Percentiles rank a stretch among this genome's conserved stretches.
Evolutionary conservation across 2,888 invertebrate species (phyloP).

Genomic region (Rhorus exstirpatorius): DNA sequence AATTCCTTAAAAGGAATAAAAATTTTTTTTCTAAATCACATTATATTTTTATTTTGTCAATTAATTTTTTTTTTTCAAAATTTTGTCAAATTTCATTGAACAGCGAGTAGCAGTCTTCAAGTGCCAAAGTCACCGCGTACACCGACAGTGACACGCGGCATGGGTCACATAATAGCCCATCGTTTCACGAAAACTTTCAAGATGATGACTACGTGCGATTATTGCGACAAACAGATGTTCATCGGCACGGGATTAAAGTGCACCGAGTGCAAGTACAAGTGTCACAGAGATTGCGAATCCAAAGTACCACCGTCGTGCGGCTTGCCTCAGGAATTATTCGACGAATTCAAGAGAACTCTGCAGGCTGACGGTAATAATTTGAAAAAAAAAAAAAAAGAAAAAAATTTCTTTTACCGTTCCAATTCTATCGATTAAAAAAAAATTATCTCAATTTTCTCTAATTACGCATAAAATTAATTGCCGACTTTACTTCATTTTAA

Average conservation of each 20-base stretch:
- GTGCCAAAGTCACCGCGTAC: slow-evolving; percentile 92
- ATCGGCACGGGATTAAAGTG: slow-evolving; percentile 94
- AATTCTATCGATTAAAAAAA: no score
- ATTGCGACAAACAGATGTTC: slow-evolving; percentile 95
- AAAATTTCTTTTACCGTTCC: no score
- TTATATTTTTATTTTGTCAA: slow-evolving; percentile 1
- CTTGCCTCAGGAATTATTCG: slow-evolving; percentile 93
- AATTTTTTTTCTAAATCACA: no score
- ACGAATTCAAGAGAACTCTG: slow-evolving; percentile 92
- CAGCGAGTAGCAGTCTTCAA: slow-evolving; percentile 86
- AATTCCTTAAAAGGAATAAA: no score
- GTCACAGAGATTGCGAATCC: slow-evolving; percentile 95
- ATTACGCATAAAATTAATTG: no score
- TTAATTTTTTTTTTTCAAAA: slow-evolving; percentile 22
- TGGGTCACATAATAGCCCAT: slow-evolving; percentile 96
- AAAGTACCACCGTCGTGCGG: slow-evolving; percentile 98
- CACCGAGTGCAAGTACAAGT: slow-evolving; percentile 97
- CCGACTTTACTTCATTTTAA: slow-evolving; percentile 11
- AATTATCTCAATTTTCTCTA: no score
- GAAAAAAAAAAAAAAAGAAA: no score
- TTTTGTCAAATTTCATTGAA: slow-evolving; percentile 72
- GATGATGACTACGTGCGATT: slow-evolving; percentile 95
- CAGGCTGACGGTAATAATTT: slow-evolving; percentile 90
- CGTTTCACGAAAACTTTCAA: slow-evolving; percentile 96
- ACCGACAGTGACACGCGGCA: slow-evolving; percentile 91